Conservation (phyloP, 2,113 vertebrate species). For the Gila orcuttii region DNA sequence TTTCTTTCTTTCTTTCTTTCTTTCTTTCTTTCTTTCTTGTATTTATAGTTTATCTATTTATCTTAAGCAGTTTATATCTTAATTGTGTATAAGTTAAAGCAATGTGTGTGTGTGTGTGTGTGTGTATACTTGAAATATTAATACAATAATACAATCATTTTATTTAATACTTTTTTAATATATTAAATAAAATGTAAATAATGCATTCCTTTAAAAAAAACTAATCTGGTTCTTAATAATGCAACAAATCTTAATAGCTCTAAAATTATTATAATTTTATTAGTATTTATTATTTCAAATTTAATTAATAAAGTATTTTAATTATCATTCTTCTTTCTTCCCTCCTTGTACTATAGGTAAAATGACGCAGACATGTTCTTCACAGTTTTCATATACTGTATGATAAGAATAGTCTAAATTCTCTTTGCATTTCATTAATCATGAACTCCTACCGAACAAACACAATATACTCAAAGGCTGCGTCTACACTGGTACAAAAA, state of each 20-base stretch:
- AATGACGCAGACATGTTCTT: neutral
- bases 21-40: too few relatives aligned
- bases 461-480: neutral
- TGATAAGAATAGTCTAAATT: neutral
- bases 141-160: too few relatives aligned
- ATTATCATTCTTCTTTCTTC: neutral
- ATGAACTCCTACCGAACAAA: neutral
- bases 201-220: too few relatives aligned
- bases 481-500: too few relatives aligned
- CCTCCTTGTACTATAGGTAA: neutral
- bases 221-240: too few relatives aligned
- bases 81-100: neutral
- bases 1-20: neutral
- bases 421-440: neutral
- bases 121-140: too few relatives aligned
- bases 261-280: too few relatives aligned
- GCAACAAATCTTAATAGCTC: too few relatives aligned
- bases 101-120: too few relatives aligned
- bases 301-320: neutral
- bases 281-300: too few relatives aligned
- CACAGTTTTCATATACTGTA: neutral
- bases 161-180: too few relatives aligned
- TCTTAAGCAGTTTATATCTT: neutral
- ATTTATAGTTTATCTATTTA: neutral
- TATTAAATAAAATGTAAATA: too few relatives aligned